Base-by-base conservation (phyloP, 2,113 vertebrate species). In the Pterocles burchelli region DNA sequence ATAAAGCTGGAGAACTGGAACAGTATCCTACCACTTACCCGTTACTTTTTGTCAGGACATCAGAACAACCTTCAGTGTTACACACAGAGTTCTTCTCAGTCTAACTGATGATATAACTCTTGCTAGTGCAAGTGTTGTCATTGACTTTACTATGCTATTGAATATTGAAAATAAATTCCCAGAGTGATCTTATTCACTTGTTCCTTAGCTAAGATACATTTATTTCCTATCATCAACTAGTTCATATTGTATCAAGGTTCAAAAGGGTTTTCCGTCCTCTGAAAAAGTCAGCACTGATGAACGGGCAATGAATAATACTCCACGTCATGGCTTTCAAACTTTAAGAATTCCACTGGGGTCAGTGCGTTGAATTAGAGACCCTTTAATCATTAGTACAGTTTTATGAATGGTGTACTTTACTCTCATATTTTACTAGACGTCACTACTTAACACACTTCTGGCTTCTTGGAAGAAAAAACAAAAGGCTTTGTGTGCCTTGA, bases 331-430 rank as follows among this genome's bases (percentile, higher is more conserved):
- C 88, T 96, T 96, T 95, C 46, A 26, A 90, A 94, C 83, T 96
- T 85, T 8, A 17, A 81, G 83, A 95, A 97, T 97, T 97, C 95
- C 95, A 77, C 63, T 77, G 94, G 66, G 93, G 97, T 96, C 97
- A 97, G 66, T 57, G 96, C 70, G 89, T 96, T 95, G 92, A 95
- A 88, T 57, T 77, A 75, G 92, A 96, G 89, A 94, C 86, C 86
- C 82, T 96, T 96, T 96, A 94, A 95, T 93, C 92, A 93, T 89
- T 71, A 52, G 83, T 80, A 87, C 84, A 90, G 66, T 93, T 95
- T 93, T 96, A 89, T 97, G 96, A 97, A 97, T 96, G 95, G 85
- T 77, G 72, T 87, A 49, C 82, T 97, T 96, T 46, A 81, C 92
- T 82, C 88, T 89, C 84, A 74, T 97, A 88, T 92, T 95, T 96